A percentile compares a stretch with the other conserved stretches of the same genome.
Evolutionary conservation across 2,888 invertebrate genomes (phyloP).

Genomic region (Hirtodrosophila alboralis): DNA sequence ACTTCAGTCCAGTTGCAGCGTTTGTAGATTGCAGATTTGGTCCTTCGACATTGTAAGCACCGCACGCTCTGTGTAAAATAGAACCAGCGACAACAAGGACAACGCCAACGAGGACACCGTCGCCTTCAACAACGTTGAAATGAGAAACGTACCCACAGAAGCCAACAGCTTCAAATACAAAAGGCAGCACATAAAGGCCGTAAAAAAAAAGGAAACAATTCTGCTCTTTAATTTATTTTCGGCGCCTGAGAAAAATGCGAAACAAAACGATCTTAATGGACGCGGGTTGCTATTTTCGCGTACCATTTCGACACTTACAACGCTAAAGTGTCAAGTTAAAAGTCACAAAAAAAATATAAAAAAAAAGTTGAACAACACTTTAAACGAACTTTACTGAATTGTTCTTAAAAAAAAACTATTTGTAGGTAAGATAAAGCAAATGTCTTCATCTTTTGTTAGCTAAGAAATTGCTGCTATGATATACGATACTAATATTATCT

Average conservation of each 20-base stretch:
- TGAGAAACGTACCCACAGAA: constrained; percentile 39
- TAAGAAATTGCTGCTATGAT: too few relatives aligned
- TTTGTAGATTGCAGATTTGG: constrained; percentile 50
- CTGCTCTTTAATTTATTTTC: constrained; percentile 68
- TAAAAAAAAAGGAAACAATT: constrained; percentile 63
- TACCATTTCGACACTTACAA: constrained; percentile 18
- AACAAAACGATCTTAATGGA: constrained; percentile 40
- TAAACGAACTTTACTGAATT: too few relatives aligned
- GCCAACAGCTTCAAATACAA: constrained; percentile 23
- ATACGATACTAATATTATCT: too few relatives aligned
- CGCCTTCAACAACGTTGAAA: constrained; percentile 32
- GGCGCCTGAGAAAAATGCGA: constrained; percentile 56
- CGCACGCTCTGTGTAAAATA: constrained; percentile 42
- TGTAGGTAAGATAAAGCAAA: too few relatives aligned
- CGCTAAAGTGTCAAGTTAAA: constrained; percentile 25
- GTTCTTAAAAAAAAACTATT: too few relatives aligned
- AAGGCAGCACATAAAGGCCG: constrained; percentile 44
- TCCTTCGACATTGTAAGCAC: constrained; percentile 60
- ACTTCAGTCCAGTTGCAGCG: constrained; percentile 40
- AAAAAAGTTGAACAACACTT: not conserved
- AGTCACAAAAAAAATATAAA: constrained; percentile 3
- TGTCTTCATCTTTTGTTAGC: too few relatives aligned
- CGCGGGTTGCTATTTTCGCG: constrained; percentile 4
- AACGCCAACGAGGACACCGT: constrained; percentile 22
- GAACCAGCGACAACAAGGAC: constrained; percentile 49